These are phyloP conservation scores for Agapornis canus DNA, from an alignment of 2,797 vertebrate species.

Conservation along the genomic window DNA sequence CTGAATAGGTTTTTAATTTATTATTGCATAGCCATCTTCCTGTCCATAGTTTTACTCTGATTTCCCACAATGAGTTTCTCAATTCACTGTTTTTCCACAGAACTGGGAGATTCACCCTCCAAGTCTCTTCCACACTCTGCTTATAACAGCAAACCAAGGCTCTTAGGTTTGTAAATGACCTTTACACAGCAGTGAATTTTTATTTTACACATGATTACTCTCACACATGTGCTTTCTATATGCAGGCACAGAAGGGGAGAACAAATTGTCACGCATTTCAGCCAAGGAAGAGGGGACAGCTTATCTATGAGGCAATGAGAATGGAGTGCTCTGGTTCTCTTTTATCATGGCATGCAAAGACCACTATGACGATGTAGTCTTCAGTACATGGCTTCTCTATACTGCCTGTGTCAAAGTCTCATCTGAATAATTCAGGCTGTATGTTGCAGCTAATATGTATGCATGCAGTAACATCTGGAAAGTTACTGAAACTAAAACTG, in stretches of 20 bases:
- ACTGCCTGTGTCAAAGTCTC: background rate
- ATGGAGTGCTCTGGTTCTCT: background rate
- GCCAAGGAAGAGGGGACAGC: background rate
- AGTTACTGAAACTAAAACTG: constrained; percentile 23
- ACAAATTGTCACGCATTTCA: background rate
- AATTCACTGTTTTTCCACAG: background rate
- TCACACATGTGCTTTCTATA: background rate
- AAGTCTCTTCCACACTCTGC: background rate
- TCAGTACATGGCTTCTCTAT: background rate
- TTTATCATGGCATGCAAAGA: background rate
- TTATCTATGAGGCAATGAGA: background rate
- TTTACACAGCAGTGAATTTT: background rate
- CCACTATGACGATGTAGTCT: background rate
- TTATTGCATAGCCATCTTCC: background rate
- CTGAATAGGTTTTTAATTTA: background rate
- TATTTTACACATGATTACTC: background rate
- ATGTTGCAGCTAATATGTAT: background rate
- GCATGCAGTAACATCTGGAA: background rate
- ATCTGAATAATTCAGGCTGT: background rate
- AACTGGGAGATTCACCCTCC: background rate
- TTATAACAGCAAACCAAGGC: background rate
- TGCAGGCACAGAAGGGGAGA: background rate
- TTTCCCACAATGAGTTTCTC: background rate
- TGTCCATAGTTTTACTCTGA: background rate
- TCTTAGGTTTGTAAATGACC: background rate